These are phyloP conservation scores for Orthosia cruda DNA, from an alignment of 2,888 invertebrate species.

Conservation along the genomic window DNA sequence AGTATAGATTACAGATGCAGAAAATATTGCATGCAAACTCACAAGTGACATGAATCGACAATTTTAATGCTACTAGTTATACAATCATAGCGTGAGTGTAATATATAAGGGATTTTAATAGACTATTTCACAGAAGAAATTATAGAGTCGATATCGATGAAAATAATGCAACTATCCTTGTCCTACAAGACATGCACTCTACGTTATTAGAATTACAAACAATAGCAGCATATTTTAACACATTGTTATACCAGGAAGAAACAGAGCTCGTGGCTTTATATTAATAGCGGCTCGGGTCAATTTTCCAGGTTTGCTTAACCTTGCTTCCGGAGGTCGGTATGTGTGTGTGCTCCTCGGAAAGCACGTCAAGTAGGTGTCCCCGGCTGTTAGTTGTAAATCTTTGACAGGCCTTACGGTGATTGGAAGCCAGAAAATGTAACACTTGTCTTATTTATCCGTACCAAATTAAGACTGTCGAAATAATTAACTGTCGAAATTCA, in stretches of 20 bases:
- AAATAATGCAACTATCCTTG: slow-evolving; percentile 12
- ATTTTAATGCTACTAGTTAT: not conserved
- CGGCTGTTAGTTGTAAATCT: too few species aligned
- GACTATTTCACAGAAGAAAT: slow-evolving; percentile 24
- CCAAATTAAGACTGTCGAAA: too few species aligned
- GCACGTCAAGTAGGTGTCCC: too few species aligned
- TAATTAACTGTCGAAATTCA: too few species aligned
- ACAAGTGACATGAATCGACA: not conserved
- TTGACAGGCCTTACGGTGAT: too few species aligned
- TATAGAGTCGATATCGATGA: slow-evolving; percentile 27
- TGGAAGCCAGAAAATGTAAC: too few species aligned
- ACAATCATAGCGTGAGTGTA: not conserved
- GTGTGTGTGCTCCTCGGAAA: too few species aligned
- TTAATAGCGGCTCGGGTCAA: too few species aligned
- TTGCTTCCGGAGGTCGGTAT: too few species aligned
- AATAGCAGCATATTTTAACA: slow-evolving; percentile 11
- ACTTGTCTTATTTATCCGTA: too few species aligned
- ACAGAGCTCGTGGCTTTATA: not conserved
- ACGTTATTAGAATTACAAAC: slow-evolving; percentile 33
- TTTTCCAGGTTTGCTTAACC: too few species aligned
- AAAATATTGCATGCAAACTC: not conserved
- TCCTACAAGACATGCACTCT: slow-evolving; percentile 1
- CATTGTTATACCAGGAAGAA: slow-evolving; percentile 23
- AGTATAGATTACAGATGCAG: too few species aligned
- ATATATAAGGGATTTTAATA: slow-evolving; percentile 12